phyloP scores from a whole-genome alignment of 2,888 invertebrate species.

The Yponomeuta malinellus region DNA sequence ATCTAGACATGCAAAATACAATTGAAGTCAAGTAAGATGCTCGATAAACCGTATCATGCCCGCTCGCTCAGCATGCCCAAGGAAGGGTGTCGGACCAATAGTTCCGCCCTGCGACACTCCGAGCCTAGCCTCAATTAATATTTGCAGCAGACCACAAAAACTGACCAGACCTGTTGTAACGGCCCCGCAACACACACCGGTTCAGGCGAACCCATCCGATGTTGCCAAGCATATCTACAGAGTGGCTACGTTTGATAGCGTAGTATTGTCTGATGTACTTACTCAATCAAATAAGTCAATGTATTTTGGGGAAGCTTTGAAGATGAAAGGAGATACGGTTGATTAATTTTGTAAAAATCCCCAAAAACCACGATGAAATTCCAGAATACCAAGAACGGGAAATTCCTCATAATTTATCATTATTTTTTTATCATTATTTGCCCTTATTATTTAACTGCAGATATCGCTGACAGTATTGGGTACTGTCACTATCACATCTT shows the following conservation, averaged over 20 bases:
- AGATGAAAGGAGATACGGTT: too few relatives aligned
- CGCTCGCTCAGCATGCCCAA: background rate
- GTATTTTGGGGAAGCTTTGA: too few relatives aligned
- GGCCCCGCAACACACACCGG: constrained; percentile 46
- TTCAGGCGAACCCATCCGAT: constrained; percentile 26
- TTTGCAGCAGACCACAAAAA: constrained; percentile 41
- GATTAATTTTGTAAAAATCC: too few relatives aligned
- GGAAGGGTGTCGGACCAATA: background rate
- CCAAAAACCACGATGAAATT: too few relatives aligned
- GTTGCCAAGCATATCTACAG: constrained; percentile 2
- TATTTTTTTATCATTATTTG: too few relatives aligned
- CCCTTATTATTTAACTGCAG: too few relatives aligned
- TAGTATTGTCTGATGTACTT: background rate
- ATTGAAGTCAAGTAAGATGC: background rate
- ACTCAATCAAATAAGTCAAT: background rate
- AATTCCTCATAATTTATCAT: too few relatives aligned
- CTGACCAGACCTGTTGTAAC: constrained; percentile 55
- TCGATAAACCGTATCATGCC: background rate
- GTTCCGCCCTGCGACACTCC: constrained; percentile 17
- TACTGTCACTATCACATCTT: too few relatives aligned
- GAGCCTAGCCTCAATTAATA: constrained; percentile 19
- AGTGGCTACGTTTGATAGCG: background rate
- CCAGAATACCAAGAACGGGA: too few relatives aligned
- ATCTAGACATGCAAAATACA: background rate
- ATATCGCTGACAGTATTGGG: too few relatives aligned